Conservation (phyloP, 1,140 invertebrate genomes). For the Euglossa dilemma region DNA sequence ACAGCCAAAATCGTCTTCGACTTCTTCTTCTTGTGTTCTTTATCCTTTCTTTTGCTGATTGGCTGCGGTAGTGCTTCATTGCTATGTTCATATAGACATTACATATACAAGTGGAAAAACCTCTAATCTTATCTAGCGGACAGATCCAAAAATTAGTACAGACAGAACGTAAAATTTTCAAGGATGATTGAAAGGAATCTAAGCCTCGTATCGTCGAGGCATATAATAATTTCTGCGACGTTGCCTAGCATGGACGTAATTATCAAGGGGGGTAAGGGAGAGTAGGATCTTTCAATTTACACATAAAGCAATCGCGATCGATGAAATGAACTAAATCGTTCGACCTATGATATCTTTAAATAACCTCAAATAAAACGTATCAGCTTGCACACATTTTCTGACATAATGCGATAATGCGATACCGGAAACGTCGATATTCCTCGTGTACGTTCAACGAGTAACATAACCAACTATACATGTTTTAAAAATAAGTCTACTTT, state of each 20-base stretch:
- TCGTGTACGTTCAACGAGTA: not conserved
- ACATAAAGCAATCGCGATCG: slow-evolving; percentile 29
- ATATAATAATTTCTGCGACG: not conserved
- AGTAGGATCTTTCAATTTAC: not conserved
- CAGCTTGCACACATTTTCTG: too few species aligned
- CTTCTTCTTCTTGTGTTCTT: slow-evolving; percentile 83
- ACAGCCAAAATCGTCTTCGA: slow-evolving; percentile 67
- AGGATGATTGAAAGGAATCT: not conserved
- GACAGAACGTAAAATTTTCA: not conserved
- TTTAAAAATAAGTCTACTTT: not conserved
- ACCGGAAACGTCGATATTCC: not conserved
- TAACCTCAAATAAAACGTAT: not conserved
- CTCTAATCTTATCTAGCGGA: slow-evolving; percentile 21
- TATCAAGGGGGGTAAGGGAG: not conserved
- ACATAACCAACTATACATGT: not conserved
- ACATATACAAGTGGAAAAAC: slow-evolving; percentile 22
- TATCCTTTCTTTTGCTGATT: slow-evolving; percentile 80
- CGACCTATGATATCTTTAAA: not conserved
- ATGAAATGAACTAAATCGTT: not conserved
- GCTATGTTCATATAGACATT: slow-evolving; percentile 56
- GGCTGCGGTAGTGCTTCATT: slow-evolving; percentile 79
- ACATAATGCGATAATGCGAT: not conserved
- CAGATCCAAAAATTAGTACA: slow-evolving; percentile 36
- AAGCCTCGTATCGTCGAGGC: not conserved
- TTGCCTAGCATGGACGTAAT: not conserved